A percentile compares a stretch with the other conserved stretches of the same genome.
phyloP scores from a whole-genome alignment of 53 echinoderm and acorn worm species.

The Echinometra lucunter region DNA sequence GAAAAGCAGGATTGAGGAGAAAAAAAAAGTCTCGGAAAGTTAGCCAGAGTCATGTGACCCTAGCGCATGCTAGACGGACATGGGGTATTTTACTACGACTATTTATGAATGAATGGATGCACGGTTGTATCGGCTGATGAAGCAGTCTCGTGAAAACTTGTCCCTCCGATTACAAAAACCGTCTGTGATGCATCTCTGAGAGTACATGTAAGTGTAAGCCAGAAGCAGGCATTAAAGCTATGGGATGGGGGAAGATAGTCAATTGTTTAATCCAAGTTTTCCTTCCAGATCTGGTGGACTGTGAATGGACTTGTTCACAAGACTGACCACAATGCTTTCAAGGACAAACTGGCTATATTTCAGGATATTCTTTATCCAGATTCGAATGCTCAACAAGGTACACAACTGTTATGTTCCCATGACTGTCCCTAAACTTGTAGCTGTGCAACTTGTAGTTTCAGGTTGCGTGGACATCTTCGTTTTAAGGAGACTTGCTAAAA shows the following conservation, averaged over 20 bases:
- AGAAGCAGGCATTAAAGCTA: neutral
- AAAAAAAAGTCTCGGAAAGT: slow-evolving; percentile 54
- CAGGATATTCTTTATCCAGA: too few species aligned
- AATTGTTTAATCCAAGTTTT: neutral
- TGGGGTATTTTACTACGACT: slow-evolving; percentile 15
- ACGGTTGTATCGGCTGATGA: neutral
- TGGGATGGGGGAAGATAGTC: neutral
- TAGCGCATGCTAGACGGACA: slow-evolving; percentile 44
- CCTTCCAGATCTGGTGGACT: neutral
- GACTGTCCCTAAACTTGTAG: too few species aligned
- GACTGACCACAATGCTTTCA: too few species aligned
- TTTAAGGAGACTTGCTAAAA: too few species aligned
- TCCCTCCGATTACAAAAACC: neutral
- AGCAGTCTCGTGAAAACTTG: neutral
- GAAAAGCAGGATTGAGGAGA: neutral
- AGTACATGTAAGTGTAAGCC: neutral
- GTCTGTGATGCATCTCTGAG: neutral
- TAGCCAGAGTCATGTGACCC: slow-evolving; percentile 52
- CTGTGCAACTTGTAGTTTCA: too few species aligned
- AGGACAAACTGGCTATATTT: too few species aligned
- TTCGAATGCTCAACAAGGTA: too few species aligned
- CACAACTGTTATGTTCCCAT: too few species aligned
- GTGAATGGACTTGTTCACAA: neutral
- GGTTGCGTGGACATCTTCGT: too few species aligned
- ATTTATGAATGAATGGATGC: slow-evolving; percentile 66